phyloP scores from a whole-genome alignment of 2,797 vertebrate species.

The Mormyrus hasselquistii region DNA sequence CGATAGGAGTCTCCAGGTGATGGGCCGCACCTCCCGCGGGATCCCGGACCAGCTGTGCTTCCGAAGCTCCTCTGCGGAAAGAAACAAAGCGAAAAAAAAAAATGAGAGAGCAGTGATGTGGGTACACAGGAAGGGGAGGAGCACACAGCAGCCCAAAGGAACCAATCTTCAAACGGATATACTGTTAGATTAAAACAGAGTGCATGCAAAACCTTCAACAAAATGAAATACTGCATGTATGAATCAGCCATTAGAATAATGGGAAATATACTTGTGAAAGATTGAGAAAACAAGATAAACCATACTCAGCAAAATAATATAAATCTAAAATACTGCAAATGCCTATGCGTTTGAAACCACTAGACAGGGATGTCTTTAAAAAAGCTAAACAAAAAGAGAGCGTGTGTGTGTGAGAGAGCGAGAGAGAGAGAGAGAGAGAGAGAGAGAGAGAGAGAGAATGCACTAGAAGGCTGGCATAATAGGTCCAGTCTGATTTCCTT shows the following conservation, averaged over 20 bases:
- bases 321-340: not conserved
- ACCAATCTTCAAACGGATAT: not conserved
- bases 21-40: conserved; percentile 85
- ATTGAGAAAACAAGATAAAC: not conserved
- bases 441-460: not conserved
- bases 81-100: not conserved
- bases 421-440: not conserved
- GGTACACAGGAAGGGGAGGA: not conserved
- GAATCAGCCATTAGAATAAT: not conserved
- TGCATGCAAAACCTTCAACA: not conserved
- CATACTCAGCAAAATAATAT: not conserved
- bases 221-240: not conserved
- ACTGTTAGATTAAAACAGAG: not conserved
- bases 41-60: conserved; percentile 97
- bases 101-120: not conserved
- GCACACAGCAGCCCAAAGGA: not conserved
- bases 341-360: not conserved
- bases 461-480: not conserved
- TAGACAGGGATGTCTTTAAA: not conserved
- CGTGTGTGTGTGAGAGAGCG: not conserved
- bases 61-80: conserved; percentile 81
- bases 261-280: not conserved
- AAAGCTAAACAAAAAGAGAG: not conserved
- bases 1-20: conserved; percentile 95
- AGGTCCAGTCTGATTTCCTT: not conserved